Percentiles rank a stretch among this genome's conserved stretches.
Evolutionary conservation across 2,888 invertebrate species (phyloP).

Genomic region (Diarsia brunnea): DNA sequence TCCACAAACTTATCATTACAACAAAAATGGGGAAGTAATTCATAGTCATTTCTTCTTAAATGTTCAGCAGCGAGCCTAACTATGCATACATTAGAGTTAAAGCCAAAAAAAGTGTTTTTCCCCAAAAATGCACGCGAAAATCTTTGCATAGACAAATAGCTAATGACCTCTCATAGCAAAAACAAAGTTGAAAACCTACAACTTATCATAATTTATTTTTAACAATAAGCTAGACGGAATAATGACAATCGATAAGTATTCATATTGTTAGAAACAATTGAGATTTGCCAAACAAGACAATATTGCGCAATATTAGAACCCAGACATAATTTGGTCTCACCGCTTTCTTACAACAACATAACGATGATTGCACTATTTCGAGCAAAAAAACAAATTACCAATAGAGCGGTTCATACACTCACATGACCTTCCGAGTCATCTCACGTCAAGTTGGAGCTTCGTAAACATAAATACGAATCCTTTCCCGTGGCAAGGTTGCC

Average conservation of each 20-base stretch:
- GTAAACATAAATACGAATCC: conserved; percentile 36
- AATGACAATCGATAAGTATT: not conserved
- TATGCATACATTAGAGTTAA: not conserved
- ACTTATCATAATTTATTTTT: not conserved
- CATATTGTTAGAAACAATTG: conserved; percentile 3
- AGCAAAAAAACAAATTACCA: conserved; percentile 17
- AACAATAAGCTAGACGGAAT: not conserved
- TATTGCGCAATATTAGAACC: not conserved
- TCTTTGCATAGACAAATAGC: not conserved
- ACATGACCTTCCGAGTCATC: conserved; percentile 58
- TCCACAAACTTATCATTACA: not conserved
- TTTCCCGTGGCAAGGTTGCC: conserved; percentile 57
- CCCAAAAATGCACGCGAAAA: not conserved
- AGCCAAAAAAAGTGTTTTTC: not conserved
- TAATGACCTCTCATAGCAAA: not conserved
- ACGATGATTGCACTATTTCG: conserved; percentile 26
- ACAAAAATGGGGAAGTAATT: not conserved
- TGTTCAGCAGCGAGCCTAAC: not conserved
- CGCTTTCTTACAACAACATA: conserved; percentile 20
- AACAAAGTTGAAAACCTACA: conserved; percentile 6
- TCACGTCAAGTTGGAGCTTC: conserved; percentile 29
- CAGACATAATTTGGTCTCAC: conserved; percentile 1
- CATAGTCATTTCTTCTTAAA: not conserved
- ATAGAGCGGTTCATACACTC: conserved; percentile 13
- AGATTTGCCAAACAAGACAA: not conserved